phyloP scores from a whole-genome alignment of 2,113 vertebrate species.

The Crocuta crocuta region DNA sequence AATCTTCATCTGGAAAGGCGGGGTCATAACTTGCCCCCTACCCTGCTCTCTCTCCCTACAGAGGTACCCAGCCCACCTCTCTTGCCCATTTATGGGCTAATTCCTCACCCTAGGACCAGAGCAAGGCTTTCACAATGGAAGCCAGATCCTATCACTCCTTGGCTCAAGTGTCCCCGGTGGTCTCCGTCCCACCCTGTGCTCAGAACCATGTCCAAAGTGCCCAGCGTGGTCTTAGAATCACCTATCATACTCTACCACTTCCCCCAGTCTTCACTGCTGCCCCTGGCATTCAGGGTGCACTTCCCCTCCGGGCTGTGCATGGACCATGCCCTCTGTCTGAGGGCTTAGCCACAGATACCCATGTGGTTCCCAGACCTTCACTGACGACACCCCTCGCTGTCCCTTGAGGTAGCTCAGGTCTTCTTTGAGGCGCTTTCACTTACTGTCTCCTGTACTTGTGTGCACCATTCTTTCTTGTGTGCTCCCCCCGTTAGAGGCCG shows the following conservation, averaged over 20 bases:
- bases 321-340: background rate
- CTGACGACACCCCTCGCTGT: accelerated
- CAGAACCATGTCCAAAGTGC: background rate
- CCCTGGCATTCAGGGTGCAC: no score
- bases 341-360: background rate
- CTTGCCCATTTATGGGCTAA: background rate
- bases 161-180: background rate
- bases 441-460: accelerated
- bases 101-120: background rate
- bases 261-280: background rate
- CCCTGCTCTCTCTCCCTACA: background rate
- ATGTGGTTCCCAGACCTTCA: background rate
- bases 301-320: background rate
- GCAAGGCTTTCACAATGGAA: background rate
- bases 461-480: background rate
- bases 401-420: accelerated
- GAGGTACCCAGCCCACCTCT: background rate
- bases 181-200: background rate
- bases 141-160: background rate
- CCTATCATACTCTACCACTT: no score
- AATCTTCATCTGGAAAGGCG: background rate
- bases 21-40: accelerated
- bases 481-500: background rate
- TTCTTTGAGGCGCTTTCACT: background rate
- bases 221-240: background rate